phyloP scores from a whole-genome alignment of 1,140 invertebrate species.

The Meloidogyne chitwoodi region DNA sequence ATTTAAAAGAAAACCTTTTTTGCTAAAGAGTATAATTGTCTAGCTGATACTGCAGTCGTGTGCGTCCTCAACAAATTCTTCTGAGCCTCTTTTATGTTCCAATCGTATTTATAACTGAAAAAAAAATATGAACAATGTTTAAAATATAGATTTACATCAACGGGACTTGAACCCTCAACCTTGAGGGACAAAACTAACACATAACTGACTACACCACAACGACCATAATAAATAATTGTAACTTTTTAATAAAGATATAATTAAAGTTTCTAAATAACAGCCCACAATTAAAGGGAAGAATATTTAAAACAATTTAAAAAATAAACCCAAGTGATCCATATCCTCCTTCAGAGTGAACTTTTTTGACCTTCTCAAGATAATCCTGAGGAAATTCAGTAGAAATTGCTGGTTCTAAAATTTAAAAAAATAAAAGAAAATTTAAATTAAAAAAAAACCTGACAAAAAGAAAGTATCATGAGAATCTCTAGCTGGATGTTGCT shows the following conservation, averaged over 20 bases:
- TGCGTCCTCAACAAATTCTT: slow-evolving; percentile 95
- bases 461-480: slow-evolving; percentile 98
- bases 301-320: background rate
- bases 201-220: too few species aligned
- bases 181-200: background rate
- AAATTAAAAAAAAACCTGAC: slow-evolving; percentile 64
- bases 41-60: slow-evolving; percentile 90
- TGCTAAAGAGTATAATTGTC: slow-evolving; percentile 88
- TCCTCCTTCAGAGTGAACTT: slow-evolving; percentile 83
- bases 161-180: too few species aligned
- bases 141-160: slow-evolving; percentile 7
- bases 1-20: slow-evolving; percentile 54
- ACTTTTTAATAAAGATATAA: too few species aligned
- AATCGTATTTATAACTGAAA: slow-evolving; percentile 70
- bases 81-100: slow-evolving; percentile 89
- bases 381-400: slow-evolving; percentile 76
- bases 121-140: slow-evolving; percentile 27
- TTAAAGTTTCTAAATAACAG: too few species aligned
- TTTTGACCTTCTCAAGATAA: slow-evolving; percentile 83
- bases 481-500: slow-evolving; percentile 97
- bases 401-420: slow-evolving; percentile 68
- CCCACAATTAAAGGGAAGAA: too few species aligned
- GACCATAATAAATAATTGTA: too few species aligned
- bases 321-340: slow-evolving; percentile 77
- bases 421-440: slow-evolving; percentile 19